Evolutionary conservation across 2,797 vertebrate genomes (phyloP).

Genomic region (Limosa lapponica): DNA sequence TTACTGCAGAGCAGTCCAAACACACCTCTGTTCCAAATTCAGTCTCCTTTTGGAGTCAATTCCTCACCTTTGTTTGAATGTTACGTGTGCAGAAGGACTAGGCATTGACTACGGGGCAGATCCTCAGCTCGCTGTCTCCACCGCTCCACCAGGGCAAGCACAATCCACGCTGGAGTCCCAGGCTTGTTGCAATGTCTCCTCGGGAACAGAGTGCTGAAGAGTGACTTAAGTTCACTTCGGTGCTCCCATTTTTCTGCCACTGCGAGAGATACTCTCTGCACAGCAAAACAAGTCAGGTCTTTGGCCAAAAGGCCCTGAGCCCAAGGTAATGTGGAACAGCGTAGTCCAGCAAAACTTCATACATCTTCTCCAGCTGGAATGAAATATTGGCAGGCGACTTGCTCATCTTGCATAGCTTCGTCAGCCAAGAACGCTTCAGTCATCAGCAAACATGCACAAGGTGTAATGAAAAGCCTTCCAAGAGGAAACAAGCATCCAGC

Average conservation of each 20-base stretch:
- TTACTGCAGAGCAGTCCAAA: background rate
- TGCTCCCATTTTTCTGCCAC: background rate
- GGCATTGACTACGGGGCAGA: fast-evolving
- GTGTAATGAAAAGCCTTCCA: constrained; percentile 8
- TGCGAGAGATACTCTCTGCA: background rate
- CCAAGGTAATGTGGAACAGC: background rate
- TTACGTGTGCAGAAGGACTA: background rate
- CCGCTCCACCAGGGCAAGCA: background rate
- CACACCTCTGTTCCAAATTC: background rate
- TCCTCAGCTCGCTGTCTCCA: background rate
- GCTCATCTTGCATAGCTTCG: background rate
- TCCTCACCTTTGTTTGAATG: background rate
- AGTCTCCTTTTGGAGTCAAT: background rate
- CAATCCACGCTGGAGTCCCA: background rate
- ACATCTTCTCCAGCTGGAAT: background rate
- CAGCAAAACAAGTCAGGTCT: background rate
- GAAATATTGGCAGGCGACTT: background rate
- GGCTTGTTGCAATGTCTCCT: background rate
- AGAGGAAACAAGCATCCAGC: background rate
- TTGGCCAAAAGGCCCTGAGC: background rate
- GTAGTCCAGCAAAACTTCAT: background rate
- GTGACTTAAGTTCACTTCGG: background rate
- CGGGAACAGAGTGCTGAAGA: background rate
- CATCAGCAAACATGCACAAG: constrained; percentile 9
- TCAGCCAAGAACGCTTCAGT: background rate